These are phyloP conservation scores for Deroplatys truncata DNA, from an alignment of 2,888 invertebrate species.

Conservation along the genomic window DNA sequence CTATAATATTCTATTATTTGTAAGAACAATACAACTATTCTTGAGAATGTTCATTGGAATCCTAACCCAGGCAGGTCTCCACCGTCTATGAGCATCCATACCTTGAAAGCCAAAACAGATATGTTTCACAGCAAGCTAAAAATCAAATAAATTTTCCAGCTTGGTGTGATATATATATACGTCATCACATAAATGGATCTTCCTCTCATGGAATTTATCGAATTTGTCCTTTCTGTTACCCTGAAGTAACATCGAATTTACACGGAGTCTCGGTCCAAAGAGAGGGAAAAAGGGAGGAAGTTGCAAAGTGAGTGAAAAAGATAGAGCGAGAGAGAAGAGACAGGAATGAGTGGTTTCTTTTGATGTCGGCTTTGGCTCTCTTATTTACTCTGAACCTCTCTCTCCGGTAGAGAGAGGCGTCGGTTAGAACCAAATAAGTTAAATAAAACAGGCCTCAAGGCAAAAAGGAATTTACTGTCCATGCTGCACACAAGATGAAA, in stretches of 20 bases:
- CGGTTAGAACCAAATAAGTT: slow-evolving; percentile 7
- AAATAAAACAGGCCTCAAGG: slow-evolving; percentile 11
- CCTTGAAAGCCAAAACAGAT: too few relatives aligned
- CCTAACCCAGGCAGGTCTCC: too few relatives aligned
- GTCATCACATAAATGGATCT: background rate
- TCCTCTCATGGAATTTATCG: background rate
- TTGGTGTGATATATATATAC: background rate
- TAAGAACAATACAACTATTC: too few relatives aligned
- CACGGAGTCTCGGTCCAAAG: background rate
- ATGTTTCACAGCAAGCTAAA: background rate
- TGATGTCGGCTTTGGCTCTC: background rate
- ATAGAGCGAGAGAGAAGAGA: background rate
- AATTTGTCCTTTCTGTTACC: background rate
- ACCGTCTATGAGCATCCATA: too few relatives aligned
- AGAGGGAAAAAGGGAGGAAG: background rate
- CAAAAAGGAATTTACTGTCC: background rate
- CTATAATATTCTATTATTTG: too few relatives aligned
- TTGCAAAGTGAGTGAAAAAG: background rate
- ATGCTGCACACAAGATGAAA: background rate
- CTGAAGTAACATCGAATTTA: background rate
- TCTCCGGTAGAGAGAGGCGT: background rate
- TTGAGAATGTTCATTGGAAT: too few relatives aligned
- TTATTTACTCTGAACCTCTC: background rate
- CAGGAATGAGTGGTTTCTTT: background rate
- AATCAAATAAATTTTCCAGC: background rate